Percentiles rank a stretch among this genome's conserved stretches.
These are phyloP conservation scores for Speoplatyrhinus poulsoni DNA, from an alignment of 2,113 vertebrate genomes.

Conservation along the genomic window DNA sequence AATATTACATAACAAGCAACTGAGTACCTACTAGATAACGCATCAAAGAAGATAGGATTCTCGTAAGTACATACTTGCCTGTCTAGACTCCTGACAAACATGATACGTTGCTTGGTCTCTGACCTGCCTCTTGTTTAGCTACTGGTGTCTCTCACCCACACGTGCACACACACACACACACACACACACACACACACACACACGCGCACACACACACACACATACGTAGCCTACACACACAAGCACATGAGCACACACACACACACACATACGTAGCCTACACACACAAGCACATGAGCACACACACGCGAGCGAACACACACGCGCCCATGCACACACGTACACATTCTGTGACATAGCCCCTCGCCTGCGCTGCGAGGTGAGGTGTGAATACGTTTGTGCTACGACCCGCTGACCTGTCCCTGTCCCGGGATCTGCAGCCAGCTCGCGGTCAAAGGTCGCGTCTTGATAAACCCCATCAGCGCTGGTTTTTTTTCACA, in stretches of 20 bases:
- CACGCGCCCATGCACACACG: neutral
- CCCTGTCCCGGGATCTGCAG: constrained; percentile 60
- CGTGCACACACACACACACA: neutral
- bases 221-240: neutral
- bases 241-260: neutral
- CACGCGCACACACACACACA: neutral
- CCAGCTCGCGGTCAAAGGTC: constrained; percentile 50
- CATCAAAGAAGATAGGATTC: constrained; percentile 44
- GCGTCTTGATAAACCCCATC: constrained; percentile 55
- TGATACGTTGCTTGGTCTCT: constrained; percentile 35
- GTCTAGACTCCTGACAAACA: constrained; percentile 64
- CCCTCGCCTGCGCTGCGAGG: constrained; percentile 24
- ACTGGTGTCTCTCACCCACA: constrained; percentile 38
- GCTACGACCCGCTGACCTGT: constrained; percentile 63
- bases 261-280: neutral
- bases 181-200: neutral
- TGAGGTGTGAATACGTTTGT: constrained; percentile 69
- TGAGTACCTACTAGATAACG: constrained; percentile 44
- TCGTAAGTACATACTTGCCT: constrained; percentile 50
- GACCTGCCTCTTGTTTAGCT: constrained; percentile 36
- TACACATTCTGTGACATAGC: neutral
- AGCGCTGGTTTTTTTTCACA: constrained; percentile 13
- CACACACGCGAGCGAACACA: neutral
- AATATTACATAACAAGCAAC: constrained; percentile 30
- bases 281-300: neutral